Evolutionary conservation across 2,113 vertebrate species (phyloP).

Genomic region (Stegostoma tigrinum): DNA sequence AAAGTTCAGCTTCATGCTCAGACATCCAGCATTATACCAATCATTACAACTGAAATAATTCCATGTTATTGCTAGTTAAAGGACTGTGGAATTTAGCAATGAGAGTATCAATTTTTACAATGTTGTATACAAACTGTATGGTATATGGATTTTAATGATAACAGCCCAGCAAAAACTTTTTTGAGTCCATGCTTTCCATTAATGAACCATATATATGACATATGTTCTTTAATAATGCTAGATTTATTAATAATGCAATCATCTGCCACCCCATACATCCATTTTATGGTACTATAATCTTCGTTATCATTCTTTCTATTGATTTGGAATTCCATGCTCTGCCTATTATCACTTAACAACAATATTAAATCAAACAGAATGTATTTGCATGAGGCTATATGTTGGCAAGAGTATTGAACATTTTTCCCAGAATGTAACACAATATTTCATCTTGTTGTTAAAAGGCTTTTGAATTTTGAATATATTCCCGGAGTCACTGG

Average conservation of each 20-base stretch:
- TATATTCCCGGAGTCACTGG: no score
- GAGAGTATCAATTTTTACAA: background rate
- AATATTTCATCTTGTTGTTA: background rate
- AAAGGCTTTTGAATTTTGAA: background rate
- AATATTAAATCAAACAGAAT: background rate
- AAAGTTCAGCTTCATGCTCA: background rate
- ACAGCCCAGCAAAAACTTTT: background rate
- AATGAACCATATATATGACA: background rate
- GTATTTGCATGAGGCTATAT: background rate
- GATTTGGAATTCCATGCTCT: background rate
- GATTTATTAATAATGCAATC: background rate
- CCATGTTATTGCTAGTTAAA: background rate
- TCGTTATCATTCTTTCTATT: background rate
- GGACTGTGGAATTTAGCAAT: background rate
- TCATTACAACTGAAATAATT: background rate
- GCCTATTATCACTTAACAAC: background rate
- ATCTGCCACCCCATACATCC: background rate
- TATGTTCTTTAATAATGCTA: background rate
- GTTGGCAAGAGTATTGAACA: background rate
- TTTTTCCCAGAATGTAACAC: background rate
- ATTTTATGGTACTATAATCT: background rate
- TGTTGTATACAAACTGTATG: background rate
- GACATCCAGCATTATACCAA: background rate
- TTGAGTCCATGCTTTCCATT: background rate
- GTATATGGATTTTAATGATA: constrained; percentile 9